phyloP scores from a whole-genome alignment of 2,888 invertebrate species.

The Melanophora roralis region DNA sequence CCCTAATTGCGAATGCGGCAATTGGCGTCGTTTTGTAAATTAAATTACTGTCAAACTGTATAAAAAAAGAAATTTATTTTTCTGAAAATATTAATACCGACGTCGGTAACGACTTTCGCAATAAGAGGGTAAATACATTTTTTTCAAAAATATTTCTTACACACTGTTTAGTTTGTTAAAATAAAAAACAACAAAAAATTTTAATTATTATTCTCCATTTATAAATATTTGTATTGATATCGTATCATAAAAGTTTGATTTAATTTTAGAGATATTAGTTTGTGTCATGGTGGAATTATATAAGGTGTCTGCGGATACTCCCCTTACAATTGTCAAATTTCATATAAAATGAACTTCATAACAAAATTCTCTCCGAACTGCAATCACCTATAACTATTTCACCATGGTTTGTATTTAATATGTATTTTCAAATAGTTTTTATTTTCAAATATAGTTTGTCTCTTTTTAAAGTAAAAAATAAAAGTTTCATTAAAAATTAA shows the following conservation, averaged over 20 bases:
- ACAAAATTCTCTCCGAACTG: too few species aligned
- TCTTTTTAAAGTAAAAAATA: neutral
- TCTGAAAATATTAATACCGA: neutral
- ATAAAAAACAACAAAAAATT: neutral
- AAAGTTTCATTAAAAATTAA: too few species aligned
- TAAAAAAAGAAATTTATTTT: conserved; percentile 2
- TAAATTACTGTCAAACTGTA: conserved; percentile 1
- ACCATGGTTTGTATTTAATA: conserved; percentile 54
- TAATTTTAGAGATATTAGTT: conserved; percentile 63
- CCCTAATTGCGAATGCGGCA: too few species aligned
- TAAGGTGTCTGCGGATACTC: too few species aligned
- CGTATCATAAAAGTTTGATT: conserved; percentile 52
- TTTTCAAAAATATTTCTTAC: conserved; percentile 43
- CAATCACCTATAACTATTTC: too few species aligned
- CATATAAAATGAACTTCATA: too few species aligned
- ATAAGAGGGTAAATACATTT: too few species aligned
- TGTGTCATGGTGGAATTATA: too few species aligned
- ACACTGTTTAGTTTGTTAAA: conserved; percentile 35
- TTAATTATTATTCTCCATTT: conserved; percentile 7
- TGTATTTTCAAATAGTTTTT: conserved; percentile 39
- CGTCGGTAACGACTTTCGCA: too few species aligned
- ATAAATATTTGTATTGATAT: conserved; percentile 26
- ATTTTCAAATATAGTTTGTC: neutral
- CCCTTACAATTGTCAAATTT: too few species aligned
- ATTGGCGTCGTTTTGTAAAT: conserved; percentile 5